phyloP scores from a whole-genome alignment of 2,113 vertebrate species.

The Okapia johnstoni region DNA sequence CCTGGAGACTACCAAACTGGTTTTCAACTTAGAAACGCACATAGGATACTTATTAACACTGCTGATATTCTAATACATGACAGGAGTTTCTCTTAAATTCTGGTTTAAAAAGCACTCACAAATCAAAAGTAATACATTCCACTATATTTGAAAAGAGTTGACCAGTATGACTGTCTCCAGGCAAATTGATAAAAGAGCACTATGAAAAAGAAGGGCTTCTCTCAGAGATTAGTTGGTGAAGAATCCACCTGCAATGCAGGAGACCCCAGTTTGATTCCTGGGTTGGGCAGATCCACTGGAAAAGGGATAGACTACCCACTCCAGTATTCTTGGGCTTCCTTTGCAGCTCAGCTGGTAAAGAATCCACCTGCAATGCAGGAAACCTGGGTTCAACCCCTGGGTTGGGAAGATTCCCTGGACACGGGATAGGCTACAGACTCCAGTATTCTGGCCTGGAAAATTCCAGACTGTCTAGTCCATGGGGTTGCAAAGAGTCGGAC shows the following conservation, averaged over 20 bases:
- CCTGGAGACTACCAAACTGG: neutral
- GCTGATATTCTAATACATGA: neutral
- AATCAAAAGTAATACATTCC: neutral
- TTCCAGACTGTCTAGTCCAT: neutral
- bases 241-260: neutral
- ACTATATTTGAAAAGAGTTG: neutral
- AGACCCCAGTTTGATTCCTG: neutral
- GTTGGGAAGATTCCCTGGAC: neutral
- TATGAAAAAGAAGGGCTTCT: neutral
- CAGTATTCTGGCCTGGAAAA: neutral
- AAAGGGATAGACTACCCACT: neutral
- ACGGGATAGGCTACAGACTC: neutral
- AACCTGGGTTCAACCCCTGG: neutral
- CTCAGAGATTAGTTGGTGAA: neutral
- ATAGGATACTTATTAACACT: neutral
- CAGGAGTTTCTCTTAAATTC: neutral
- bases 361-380: neutral
- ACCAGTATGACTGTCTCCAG: neutral
- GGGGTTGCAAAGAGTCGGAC: neutral
- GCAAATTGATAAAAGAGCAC: neutral
- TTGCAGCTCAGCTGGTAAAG: neutral
- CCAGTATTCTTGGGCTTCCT: neutral
- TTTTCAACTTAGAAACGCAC: neutral
- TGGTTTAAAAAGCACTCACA: neutral
- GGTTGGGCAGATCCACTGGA: neutral